These are phyloP conservation scores for Vireo griseus DNA, from an alignment of 2,797 vertebrate genomes.

Conservation along the genomic window DNA sequence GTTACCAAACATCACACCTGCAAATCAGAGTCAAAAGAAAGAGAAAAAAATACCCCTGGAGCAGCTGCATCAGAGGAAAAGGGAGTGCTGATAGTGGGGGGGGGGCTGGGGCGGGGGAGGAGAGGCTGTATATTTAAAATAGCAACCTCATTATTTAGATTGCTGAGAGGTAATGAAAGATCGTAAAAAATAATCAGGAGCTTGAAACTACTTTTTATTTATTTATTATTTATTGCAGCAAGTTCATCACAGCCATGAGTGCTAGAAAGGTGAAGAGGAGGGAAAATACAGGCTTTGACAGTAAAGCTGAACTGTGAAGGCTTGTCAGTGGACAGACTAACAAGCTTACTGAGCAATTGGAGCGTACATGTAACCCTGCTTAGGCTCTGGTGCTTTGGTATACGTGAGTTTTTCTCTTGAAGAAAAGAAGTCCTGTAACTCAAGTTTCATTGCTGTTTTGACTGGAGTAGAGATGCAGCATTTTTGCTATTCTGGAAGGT, in stretches of 20 bases:
- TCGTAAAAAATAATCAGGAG: background rate
- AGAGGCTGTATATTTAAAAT: background rate
- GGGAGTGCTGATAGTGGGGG: background rate
- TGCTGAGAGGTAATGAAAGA: background rate
- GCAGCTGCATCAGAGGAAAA: fast-evolving
- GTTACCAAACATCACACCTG: background rate
- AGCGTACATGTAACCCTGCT: fast-evolving
- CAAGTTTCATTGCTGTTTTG: background rate
- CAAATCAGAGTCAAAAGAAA: background rate
- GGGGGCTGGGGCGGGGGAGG: too few relatives aligned
- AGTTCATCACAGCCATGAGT: background rate
- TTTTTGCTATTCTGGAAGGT: background rate
- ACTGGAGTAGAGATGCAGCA: background rate
- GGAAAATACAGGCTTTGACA: background rate
- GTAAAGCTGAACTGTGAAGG: background rate
- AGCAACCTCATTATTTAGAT: background rate
- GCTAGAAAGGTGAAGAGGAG: too few relatives aligned
- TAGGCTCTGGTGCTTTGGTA: background rate
- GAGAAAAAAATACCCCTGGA: background rate
- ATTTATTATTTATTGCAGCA: background rate
- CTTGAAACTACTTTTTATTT: background rate
- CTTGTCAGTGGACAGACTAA: background rate
- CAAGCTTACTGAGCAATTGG: background rate
- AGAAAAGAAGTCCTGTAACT: background rate
- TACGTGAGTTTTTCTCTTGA: background rate